These are phyloP conservation scores for Aptenodytes forsteri DNA, from an alignment of 2,113 vertebrate genomes.

Conservation along the genomic window DNA sequence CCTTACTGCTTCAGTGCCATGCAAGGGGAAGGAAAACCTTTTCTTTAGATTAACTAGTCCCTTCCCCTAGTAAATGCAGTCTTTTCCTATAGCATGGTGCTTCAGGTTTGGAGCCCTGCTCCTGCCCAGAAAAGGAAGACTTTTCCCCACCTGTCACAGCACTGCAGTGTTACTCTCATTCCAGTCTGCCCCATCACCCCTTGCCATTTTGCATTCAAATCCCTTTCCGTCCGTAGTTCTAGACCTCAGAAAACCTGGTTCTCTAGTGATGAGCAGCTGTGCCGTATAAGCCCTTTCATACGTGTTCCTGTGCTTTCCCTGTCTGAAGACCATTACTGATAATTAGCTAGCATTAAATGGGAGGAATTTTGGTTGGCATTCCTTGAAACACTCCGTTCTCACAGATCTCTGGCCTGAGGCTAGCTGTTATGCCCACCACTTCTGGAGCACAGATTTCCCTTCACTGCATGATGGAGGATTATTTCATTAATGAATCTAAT, in stretches of 20 bases:
- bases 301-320: neutral
- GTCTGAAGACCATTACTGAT: neutral
- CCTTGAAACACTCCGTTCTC: neutral
- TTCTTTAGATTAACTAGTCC: neutral
- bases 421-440: neutral
- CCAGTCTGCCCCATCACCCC: neutral
- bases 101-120: neutral
- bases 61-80: neutral
- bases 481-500: conserved; percentile 53
- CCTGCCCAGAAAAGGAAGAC: neutral
- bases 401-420: conserved; percentile 31
- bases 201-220: neutral
- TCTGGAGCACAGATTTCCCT: neutral
- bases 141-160: neutral
- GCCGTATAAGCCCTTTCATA: neutral
- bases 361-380: conserved; percentile 12
- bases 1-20: neutral
- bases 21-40: neutral
- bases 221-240: neutral
- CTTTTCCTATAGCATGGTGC: neutral
- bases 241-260: neutral
- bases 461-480: neutral
- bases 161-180: neutral
- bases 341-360: neutral
- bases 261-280: neutral